Base-by-base conservation (phyloP, 2,113 vertebrate species). In the Erythrolamprus reginae region DNA sequence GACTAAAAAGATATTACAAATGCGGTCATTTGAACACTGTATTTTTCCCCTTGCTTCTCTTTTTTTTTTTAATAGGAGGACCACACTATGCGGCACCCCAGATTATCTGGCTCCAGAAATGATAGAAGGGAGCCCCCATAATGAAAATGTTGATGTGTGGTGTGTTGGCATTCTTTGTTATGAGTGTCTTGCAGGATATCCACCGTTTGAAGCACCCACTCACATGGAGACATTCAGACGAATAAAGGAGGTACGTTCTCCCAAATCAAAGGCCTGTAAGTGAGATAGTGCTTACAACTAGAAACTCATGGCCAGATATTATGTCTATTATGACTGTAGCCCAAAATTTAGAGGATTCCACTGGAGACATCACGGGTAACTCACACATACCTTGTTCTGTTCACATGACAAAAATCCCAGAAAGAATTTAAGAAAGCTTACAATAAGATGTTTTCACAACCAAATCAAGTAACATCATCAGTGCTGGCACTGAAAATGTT, bases 81-180 rank as follows among this genome's bases (percentile, higher is more conserved):
- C 88, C 51, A 92, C 91, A 3, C 17, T 92, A 15, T 92, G 91
- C 19, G 91, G 91, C 70, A 90, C 89, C 9, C 33, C 86, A 56
- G 91, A 92, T 51, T 92, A 92, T 55, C 84, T 92, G 51, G 85
- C 85, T 61, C 91, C 91, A 84, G 91, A 92, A 90, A 92, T 92
- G 89, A 92, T 92, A 82, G 91, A 88, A 5, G 88, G 84, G n/a
- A 45, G 50, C 70, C 42, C 88, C 13, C 84, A 92, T 65, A 45
- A 87, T 92, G 91, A 92, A 84, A 92, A 92, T 33, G 89, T 92
- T 52, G 91, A 92, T 82, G 88, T 92, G 28, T 92, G 91, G 91
- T 89, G 91, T 52, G 51, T 92, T 45, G 91, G 91, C 15, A 86
- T 92, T 56, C 85, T 92, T 17, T 92, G 91, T n/a, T 92, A 89